These are phyloP conservation scores for Ridgeia piscesae DNA, from an alignment of 1,140 invertebrate genomes.

Conservation along the genomic window DNA sequence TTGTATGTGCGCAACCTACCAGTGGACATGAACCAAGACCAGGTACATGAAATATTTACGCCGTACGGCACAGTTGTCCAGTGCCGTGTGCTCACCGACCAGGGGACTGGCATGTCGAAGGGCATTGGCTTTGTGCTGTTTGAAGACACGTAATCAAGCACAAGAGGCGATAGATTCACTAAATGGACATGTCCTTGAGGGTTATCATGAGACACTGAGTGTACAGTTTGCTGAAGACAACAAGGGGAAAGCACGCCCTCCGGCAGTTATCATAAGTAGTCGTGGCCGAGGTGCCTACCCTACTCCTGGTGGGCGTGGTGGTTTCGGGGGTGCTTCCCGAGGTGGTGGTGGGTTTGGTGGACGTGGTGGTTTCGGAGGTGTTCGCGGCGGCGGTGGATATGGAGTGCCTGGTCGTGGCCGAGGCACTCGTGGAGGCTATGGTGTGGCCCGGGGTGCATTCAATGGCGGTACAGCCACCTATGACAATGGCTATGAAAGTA, in stretches of 20 bases:
- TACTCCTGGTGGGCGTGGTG: not conserved
- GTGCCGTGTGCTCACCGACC: conserved; percentile 84
- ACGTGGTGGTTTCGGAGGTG: conserved; percentile 14
- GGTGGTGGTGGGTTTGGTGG: conserved; percentile 29
- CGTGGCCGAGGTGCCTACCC: not conserved
- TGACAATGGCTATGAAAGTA: conserved; percentile 2
- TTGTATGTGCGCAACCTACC: conserved; percentile 91
- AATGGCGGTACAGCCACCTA: not conserved
- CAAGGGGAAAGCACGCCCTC: conserved; percentile 67
- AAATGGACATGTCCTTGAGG: conserved; percentile 82
- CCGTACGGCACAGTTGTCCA: conserved; percentile 87
- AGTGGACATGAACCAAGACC: conserved; percentile 66
- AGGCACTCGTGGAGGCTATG: not conserved
- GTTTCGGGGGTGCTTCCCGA: conserved; percentile 9
- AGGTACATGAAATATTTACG: conserved; percentile 81
- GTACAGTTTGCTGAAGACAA: conserved; percentile 92
- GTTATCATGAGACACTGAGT: conserved; percentile 76
- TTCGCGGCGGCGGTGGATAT: conserved; percentile 15
- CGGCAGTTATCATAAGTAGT: conserved; percentile 26
- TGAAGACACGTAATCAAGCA: conserved; percentile 67
- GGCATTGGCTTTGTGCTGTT: conserved; percentile 86
- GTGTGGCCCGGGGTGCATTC: not conserved
- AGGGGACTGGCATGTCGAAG: conserved; percentile 79
- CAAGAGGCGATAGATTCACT: conserved; percentile 81
- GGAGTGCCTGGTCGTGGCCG: not conserved